Base-by-base conservation (phyloP, 2,888 invertebrate genomes). In the Yponomeuta cagnagella region DNA sequence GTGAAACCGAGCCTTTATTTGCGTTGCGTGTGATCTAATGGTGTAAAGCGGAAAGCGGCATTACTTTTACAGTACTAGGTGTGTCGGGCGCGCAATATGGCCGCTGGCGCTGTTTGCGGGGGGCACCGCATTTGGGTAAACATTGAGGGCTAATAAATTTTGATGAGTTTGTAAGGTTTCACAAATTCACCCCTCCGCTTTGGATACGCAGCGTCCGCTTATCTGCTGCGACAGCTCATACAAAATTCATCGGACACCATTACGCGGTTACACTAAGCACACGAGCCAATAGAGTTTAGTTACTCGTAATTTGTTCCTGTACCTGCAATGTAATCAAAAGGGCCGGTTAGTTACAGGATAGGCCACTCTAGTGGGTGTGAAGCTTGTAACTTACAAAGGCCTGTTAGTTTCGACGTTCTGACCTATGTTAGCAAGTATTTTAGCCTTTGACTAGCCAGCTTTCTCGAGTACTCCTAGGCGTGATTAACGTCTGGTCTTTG, bases 241-340 rank as follows among this genome's bases (percentile, higher is more conserved):
- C 78, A 85, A 83, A 85, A 84, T 82, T 79, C 79, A 84, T 81
- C 74, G 76, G 70, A 74, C 75, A 74, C 78, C 77, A 77, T 83
- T 82, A 78, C 80, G 76, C 79, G 76, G 80, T 79, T 79, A 74
- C 77, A 75, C 79, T 77, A 77, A 77, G 77, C 76, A 75, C 77
- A 75, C 73, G 48, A 23, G 68, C 15, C 3, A 68, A 68, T 43
- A 68, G 6, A 43, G 15, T 30, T 30, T 12, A 33, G 12, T 31
- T 30, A 65, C 5, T 10, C 31, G 10, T 33, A 58, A 58, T 58
- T 15, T 15, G 52, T 58, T 58, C 12, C 3, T 43, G 43, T 43
- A 43, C 43, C 43, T 43, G 43, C 43, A 12, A 12, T 15, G 15
- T 15, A 5, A 0, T 58, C 52, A 3, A 8, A 58, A 12, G 52